Conservation (phyloP, 1,140 invertebrate genomes). For the Drosophila littoralis region DNA sequence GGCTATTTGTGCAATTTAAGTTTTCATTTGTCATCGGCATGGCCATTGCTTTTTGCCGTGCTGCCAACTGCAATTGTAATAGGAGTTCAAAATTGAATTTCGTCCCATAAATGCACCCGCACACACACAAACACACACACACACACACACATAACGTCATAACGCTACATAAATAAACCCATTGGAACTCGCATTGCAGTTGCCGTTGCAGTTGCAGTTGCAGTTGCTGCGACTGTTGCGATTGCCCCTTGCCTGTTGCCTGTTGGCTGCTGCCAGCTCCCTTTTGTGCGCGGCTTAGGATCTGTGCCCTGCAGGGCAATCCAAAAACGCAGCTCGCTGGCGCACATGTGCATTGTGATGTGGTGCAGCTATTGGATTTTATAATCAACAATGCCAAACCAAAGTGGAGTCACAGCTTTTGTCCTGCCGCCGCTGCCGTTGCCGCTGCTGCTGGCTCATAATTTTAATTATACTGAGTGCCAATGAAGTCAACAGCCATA, state of each 20-base stretch:
- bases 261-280: slow-evolving; percentile 29
- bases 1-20: slow-evolving; percentile 61
- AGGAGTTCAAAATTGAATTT: slow-evolving; percentile 76
- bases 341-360: slow-evolving; percentile 57
- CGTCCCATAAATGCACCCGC: slow-evolving; percentile 50
- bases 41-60: slow-evolving; percentile 56
- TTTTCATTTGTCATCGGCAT: slow-evolving; percentile 78
- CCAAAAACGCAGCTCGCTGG: slow-evolving; percentile 57
- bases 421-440: slow-evolving; percentile 44
- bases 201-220: slow-evolving; percentile 22
- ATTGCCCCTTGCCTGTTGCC: slow-evolving; percentile 26
- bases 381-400: slow-evolving; percentile 81
- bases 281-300: slow-evolving; percentile 46
- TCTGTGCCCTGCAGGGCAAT: slow-evolving; percentile 30
- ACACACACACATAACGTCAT: slow-evolving; percentile 57
- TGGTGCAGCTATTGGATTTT: slow-evolving; percentile 69
- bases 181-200: slow-evolving; percentile 73
- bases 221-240: slow-evolving; percentile 3
- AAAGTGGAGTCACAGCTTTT: slow-evolving; percentile 58
- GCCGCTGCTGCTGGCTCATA: slow-evolving; percentile 64
- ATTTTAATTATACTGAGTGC: slow-evolving; percentile 83
- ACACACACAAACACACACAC: slow-evolving; percentile 12
- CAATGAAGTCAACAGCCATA: slow-evolving; percentile 82
- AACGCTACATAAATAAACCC: slow-evolving; percentile 81
- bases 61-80: slow-evolving; percentile 78